Conservation (phyloP, 2,888 invertebrate genomes). For the Melikaiella ostensackeni region DNA sequence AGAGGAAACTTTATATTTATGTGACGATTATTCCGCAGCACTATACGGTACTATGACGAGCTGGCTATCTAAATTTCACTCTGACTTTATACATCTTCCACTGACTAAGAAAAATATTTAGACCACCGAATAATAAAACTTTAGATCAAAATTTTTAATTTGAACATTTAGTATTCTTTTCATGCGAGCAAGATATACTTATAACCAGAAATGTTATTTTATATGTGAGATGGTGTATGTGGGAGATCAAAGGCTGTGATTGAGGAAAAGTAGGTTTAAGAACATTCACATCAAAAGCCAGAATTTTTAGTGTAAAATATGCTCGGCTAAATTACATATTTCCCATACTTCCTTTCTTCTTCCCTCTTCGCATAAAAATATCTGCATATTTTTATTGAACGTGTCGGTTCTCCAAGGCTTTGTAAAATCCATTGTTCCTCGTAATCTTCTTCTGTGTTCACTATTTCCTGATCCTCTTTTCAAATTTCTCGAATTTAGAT, state of each 20-base stretch:
- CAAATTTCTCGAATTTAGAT: background rate
- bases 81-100: constrained; percentile 40
- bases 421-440: background rate
- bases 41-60: constrained; percentile 50
- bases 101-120: constrained; percentile 16
- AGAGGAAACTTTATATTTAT: constrained; percentile 63
- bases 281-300: too few species aligned
- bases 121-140: background rate
- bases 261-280: too few species aligned
- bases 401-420: background rate
- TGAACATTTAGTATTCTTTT: too few species aligned
- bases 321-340: background rate
- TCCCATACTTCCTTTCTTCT: background rate
- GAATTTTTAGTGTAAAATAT: background rate
- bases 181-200: too few species aligned
- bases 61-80: constrained; percentile 45
- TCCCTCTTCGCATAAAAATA: background rate
- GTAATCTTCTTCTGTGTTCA: background rate
- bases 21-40: constrained; percentile 59
- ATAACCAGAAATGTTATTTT: too few species aligned
- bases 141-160: background rate
- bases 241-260: too few species aligned
- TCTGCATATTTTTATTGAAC: background rate
- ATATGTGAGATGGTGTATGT: too few species aligned
- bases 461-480: constrained; percentile 1